Conservation (phyloP, 1,140 invertebrate species). For the Battus philenor region DNA sequence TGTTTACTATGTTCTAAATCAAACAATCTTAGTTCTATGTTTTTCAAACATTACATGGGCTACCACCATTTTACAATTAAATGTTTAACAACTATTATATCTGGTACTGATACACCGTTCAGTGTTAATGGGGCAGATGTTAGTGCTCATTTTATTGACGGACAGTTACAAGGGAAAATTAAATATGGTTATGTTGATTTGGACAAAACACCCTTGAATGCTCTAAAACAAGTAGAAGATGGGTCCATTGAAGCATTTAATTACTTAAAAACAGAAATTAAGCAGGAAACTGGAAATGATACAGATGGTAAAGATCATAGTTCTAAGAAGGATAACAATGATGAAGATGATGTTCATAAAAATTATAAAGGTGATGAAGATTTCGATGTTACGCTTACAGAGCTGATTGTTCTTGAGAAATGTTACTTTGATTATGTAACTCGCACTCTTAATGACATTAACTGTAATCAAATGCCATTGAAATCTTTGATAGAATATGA, state of each 20-base stretch:
- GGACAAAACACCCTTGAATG: constrained; percentile 25
- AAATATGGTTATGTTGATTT: constrained; percentile 52
- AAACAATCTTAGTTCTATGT: constrained; percentile 37
- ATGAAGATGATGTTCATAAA: constrained; percentile 31
- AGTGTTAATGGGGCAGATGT: constrained; percentile 57
- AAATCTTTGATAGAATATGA: constrained; percentile 46
- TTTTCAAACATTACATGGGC: constrained; percentile 65
- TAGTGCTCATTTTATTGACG: constrained; percentile 50
- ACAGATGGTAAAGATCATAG: constrained; percentile 18
- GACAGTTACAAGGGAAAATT: constrained; percentile 39
- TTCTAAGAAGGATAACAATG: constrained; percentile 25
- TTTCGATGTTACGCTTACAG: constrained; percentile 64
- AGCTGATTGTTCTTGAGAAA: constrained; percentile 55
- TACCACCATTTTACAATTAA: constrained; percentile 67
- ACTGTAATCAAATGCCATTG: constrained; percentile 41
- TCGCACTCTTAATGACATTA: constrained; percentile 36
- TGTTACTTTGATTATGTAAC: constrained; percentile 61
- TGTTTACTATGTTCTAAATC: constrained; percentile 59
- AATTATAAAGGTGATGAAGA: constrained; percentile 61
- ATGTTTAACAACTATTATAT: constrained; percentile 54
- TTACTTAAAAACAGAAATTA: constrained; percentile 39
- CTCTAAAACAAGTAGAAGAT: constrained; percentile 3
- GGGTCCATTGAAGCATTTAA: constrained; percentile 11
- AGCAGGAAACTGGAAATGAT: constrained; percentile 43
- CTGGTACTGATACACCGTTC: constrained; percentile 57